A percentile compares a stretch with the other conserved stretches of the same genome.
These are phyloP conservation scores for Urocolius indicus DNA, from an alignment of 2,113 vertebrate genomes.

Conservation along the genomic window DNA sequence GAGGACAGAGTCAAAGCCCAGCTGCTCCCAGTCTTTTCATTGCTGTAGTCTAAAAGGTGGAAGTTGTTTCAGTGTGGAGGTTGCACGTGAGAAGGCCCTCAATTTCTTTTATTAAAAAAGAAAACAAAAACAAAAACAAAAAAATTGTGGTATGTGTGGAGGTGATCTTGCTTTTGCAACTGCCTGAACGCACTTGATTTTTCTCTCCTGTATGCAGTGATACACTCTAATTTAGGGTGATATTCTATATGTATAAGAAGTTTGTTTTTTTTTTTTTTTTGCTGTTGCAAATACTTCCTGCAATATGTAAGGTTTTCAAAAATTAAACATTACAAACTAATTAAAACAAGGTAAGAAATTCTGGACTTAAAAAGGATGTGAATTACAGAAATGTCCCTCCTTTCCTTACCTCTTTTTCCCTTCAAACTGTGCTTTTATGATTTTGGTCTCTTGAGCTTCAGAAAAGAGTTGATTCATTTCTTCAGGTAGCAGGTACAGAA, in stretches of 20 bases:
- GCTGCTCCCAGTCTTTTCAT: slow-evolving; percentile 52
- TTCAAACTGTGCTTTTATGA: neutral
- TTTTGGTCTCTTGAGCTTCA: neutral
- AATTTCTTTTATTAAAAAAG: neutral
- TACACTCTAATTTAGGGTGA: neutral
- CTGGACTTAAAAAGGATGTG: accelerated
- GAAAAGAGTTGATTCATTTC: neutral
- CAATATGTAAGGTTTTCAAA: neutral
- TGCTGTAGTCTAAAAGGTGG: slow-evolving; percentile 17
- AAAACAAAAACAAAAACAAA: neutral
- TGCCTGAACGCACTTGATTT: neutral
- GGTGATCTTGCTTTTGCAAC: neutral
- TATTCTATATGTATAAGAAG: neutral
- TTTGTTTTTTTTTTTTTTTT: too few relatives aligned
- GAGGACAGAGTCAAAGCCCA: slow-evolving; percentile 18
- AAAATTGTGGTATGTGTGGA: neutral
- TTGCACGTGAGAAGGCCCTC: neutral
- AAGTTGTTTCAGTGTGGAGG: slow-evolving; percentile 10
- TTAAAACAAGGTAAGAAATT: neutral
- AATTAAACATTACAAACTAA: neutral
- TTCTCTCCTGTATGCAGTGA: neutral
- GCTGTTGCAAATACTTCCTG: neutral
- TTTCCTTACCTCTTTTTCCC: neutral
- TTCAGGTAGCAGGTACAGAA: neutral
- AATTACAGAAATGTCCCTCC: neutral